Base-by-base conservation (phyloP, 2,888 invertebrate species). In the Melanotus villosus region DNA sequence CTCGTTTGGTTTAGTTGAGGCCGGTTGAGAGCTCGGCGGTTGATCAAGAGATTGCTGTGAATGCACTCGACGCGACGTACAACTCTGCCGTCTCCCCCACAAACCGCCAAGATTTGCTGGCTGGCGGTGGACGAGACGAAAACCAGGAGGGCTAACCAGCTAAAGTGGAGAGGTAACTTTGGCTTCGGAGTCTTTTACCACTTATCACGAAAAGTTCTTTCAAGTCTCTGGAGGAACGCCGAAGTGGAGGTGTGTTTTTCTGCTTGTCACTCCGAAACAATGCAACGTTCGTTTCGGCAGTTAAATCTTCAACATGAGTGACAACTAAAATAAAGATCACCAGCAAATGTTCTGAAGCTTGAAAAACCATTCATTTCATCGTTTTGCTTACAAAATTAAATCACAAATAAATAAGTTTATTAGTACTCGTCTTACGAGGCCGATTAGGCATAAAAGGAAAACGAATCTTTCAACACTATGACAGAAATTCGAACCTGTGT, bases 41-140 rank as follows among this genome's bases (percentile, higher is more conserved):
- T 75, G 79, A 79, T 79, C 80, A 75, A 64, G 76, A 78, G 79
- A 80, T 80, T 80, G 80, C 81, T 80, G 81, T 81, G 82, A 83
- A 82, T 82, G 82, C 79, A 81, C 81, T 81, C 80, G 74, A 65
- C 78, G 80, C 79, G 80, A 79, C 80, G 78, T 57, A 60, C 79
- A 77, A 79, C 75, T 80, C 77, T 70, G 64, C 76, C 62, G 77
- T 78, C 79, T 80, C 82, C 81, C 80, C 80, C 80, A 80, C 79
- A 79, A 67, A n/a, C 73, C 75, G 72, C 67, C 73, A 73, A 56
- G 57, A 65, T 34, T 19, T 54, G 58, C 60, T 21, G 67, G 67
- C 70, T 71, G 73, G 73, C 71, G 70, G 72, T 66, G 74, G 73
- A 69, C 64, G 59, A 63, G 76, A 78, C 76, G 74, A 73, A 73